Evolutionary conservation across 2,113 vertebrate genomes (phyloP), one percentile per base, ranked within the genome.

Genomic region (Agapornis roseicollis): DNA sequence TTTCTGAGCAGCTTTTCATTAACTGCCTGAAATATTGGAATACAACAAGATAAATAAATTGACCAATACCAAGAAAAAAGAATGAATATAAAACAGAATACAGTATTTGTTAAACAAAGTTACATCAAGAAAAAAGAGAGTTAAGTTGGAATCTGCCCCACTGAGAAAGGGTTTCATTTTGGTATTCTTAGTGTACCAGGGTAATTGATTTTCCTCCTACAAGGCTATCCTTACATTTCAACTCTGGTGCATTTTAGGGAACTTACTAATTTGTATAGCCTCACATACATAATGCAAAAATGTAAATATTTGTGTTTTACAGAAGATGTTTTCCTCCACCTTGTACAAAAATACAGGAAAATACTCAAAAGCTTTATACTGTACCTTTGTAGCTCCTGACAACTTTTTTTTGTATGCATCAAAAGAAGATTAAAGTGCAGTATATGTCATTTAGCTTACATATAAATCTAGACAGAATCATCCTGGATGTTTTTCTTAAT

Each of bases 401-500:
- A 96, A 96, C 93, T 56, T n/a, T 56, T 55, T 56, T 56, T 33
- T 96, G 83, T 96, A 80, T 96, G 94, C 97, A 97, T 98, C 97
- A 98, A 97, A 97, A 98, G 92, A 80, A 97, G 95, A 97, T 98
- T 97, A 97, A 98, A 98, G 97, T 96, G 27, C 68, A 85, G 90
- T 80, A 89, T 91, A 90, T 97, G 95, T 97, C 97, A 28, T 98
- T 98, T 97, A 97, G 94, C 96, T 98, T 95, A 93, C 85, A 95
- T 95, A 93, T 93, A 90, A 96, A 94, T 97, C 94, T 87, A 96
- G 91, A 93, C 78, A 96, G 96, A 97, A 89, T 94, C 74, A 88
- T 97, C 96, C 96, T 96, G 97, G 95, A 96, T 96, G 94, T 93
- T 96, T 92, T 94, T 96, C 92, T 97, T 94, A 97, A 95, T 95